These are phyloP conservation scores for Corythoichthys haematopterus DNA, from an alignment of 2,113 vertebrate genomes.

Conservation along the genomic window DNA sequence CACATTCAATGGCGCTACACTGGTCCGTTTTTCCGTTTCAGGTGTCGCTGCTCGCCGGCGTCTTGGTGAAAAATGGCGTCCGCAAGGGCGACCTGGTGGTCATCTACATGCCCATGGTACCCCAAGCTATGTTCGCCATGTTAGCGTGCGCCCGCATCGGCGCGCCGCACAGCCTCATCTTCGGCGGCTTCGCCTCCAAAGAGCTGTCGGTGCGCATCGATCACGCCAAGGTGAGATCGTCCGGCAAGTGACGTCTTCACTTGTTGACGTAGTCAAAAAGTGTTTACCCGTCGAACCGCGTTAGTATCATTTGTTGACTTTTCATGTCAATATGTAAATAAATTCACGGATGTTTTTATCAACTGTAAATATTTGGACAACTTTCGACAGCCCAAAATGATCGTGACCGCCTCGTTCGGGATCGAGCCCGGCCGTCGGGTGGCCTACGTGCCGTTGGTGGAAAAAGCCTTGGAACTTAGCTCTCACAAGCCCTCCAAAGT, in stretches of 20 bases:
- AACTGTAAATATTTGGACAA: not conserved
- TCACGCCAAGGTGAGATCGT: constrained; percentile 83
- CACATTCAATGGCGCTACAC: too few relatives aligned
- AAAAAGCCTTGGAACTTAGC: constrained; percentile 81
- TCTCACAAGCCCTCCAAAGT: constrained; percentile 81
- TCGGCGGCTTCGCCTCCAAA: constrained; percentile 93
- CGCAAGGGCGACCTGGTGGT: constrained; percentile 87
- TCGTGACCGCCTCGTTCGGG: constrained; percentile 91
- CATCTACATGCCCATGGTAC: constrained; percentile 99
- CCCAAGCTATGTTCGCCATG: constrained; percentile 91
- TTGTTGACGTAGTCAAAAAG: too few relatives aligned
- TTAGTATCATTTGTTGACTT: too few relatives aligned
- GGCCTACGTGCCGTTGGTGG: constrained; percentile 85
- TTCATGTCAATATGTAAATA: too few relatives aligned
- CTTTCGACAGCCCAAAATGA: constrained; percentile 81
- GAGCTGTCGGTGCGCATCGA: constrained; percentile 88
- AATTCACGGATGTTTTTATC: not conserved
- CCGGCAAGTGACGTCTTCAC: too few relatives aligned
- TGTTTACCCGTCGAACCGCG: too few relatives aligned
- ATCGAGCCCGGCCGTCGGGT: constrained; percentile 87
- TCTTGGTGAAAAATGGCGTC: constrained; percentile 83
- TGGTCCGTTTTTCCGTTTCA: constrained; percentile 38
- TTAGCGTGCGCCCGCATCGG: constrained; percentile 91
- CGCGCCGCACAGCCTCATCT: constrained; percentile 94
- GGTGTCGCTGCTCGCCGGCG: constrained; percentile 89